phyloP scores from a whole-genome alignment of 2,113 vertebrate genomes.

The Cyanoderma ruficeps region DNA sequence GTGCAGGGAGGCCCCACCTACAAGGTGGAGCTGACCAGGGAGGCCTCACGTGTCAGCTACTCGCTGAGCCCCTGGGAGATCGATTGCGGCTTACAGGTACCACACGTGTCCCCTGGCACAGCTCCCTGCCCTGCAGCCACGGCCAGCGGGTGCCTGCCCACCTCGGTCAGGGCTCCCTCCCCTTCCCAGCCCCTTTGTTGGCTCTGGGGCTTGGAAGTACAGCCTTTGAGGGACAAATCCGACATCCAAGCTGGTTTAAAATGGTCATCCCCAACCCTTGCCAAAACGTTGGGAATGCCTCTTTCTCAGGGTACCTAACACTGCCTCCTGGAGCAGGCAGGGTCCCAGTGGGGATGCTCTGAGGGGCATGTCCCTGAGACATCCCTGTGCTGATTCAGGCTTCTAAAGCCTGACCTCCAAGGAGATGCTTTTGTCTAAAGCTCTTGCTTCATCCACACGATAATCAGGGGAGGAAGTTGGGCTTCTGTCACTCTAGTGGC shows the following conservation, averaged over 20 bases:
- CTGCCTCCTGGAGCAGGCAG: background rate
- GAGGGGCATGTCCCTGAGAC: background rate
- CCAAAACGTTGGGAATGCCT: background rate
- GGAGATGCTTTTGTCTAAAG: too few relatives aligned
- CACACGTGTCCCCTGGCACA: accelerated
- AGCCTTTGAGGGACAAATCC: background rate
- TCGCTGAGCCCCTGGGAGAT: constrained; percentile 70
- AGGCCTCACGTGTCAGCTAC: constrained; percentile 81
- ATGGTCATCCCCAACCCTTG: background rate
- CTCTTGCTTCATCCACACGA: too few relatives aligned
- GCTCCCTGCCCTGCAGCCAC: background rate
- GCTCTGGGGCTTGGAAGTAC: background rate
- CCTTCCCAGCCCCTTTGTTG: background rate
- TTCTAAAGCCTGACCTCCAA: too few relatives aligned
- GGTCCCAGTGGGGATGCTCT: background rate
- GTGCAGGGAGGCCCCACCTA: too few relatives aligned
- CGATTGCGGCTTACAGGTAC: constrained; percentile 83
- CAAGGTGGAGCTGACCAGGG: constrained; percentile 69
- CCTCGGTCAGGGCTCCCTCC: background rate
- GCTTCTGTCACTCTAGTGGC: too few relatives aligned
- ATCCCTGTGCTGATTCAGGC: too few relatives aligned
- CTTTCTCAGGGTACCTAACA: background rate
- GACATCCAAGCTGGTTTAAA: background rate
- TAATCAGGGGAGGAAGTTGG: too few relatives aligned
- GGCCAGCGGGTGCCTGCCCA: accelerated